Evolutionary conservation across 2,113 vertebrate genomes (phyloP).

Genomic region (Hypomesus transpacificus): DNA sequence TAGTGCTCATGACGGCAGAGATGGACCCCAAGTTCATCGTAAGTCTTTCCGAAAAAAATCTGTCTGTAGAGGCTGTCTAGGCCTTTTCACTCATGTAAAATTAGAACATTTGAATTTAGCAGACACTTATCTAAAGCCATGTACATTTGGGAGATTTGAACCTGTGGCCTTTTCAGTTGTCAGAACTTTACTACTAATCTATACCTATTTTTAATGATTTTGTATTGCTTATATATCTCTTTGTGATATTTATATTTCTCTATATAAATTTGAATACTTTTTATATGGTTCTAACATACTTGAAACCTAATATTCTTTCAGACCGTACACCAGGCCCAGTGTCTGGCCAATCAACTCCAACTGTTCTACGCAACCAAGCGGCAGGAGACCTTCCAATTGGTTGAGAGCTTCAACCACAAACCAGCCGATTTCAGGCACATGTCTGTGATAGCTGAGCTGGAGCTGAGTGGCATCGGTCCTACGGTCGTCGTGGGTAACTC

Average conservation of each 20-base stretch:
- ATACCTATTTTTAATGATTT: too few species aligned
- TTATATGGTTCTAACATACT: constrained; percentile 1
- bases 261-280: too few species aligned
- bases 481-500: constrained; percentile 7
- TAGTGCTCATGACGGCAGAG: constrained; percentile 94
- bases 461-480: constrained; percentile 80
- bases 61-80: too few species aligned
- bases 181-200: too few species aligned
- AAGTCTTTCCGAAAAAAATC: constrained; percentile 44
- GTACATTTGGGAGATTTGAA: too few species aligned
- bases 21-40: constrained; percentile 88
- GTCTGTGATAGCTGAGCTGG: constrained; percentile 86
- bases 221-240: too few species aligned
- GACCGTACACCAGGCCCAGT: constrained; percentile 89
- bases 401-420: constrained; percentile 89
- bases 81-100: too few species aligned
- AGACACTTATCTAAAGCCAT: too few species aligned
- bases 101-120: too few species aligned
- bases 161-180: too few species aligned
- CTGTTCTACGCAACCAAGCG: constrained; percentile 86
- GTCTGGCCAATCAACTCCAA: constrained; percentile 92
- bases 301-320: constrained; percentile 51
- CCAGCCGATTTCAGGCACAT: constrained; percentile 89
- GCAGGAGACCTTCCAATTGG: constrained; percentile 76
- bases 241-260: too few species aligned